Percentiles rank a stretch among this genome's conserved stretches.
phyloP scores from a whole-genome alignment of 2,888 invertebrate genomes.

The Lithophane leautieri region DNA sequence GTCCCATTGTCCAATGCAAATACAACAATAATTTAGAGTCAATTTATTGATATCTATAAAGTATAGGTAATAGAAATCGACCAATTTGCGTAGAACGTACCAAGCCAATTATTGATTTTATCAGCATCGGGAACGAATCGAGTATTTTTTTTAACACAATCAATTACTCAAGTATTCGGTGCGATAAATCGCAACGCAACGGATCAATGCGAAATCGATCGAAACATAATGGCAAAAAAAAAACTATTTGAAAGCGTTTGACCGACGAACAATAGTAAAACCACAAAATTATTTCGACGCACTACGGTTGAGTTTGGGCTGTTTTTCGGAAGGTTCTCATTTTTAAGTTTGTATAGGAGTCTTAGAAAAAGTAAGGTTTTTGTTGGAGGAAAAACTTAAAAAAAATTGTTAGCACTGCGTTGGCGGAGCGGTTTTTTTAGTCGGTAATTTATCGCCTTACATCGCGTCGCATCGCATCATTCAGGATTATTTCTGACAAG shows the following conservation, averaged over 20 bases:
- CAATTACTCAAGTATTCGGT: constrained; percentile 72
- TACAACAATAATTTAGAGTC: constrained; percentile 68
- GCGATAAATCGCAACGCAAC: constrained; percentile 74
- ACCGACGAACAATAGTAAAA: constrained; percentile 66
- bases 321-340: constrained; percentile 10
- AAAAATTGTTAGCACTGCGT: constrained; percentile 74
- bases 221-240: constrained; percentile 75
- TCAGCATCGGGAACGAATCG: constrained; percentile 71
- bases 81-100: constrained; percentile 62
- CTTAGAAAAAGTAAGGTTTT: constrained; percentile 76
- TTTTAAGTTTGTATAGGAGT: constrained; percentile 67
- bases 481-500: constrained; percentile 51
- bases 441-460: constrained; percentile 50
- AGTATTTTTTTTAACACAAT: constrained; percentile 73
- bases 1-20: constrained; percentile 65
- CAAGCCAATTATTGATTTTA: constrained; percentile 74
- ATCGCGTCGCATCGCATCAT: constrained; percentile 24
- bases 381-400: constrained; percentile 72
- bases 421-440: constrained; percentile 72
- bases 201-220: constrained; percentile 69
- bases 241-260: constrained; percentile 74
- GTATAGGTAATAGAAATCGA: constrained; percentile 65
- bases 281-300: constrained; percentile 54
- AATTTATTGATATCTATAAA: constrained; percentile 69
- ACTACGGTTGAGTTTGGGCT: constrained; percentile 49